A percentile compares a stretch with the other conserved stretches of the same genome.
These are phyloP conservation scores for Epistrophella euchroma DNA, from an alignment of 2,888 invertebrate genomes.

Conservation along the genomic window DNA sequence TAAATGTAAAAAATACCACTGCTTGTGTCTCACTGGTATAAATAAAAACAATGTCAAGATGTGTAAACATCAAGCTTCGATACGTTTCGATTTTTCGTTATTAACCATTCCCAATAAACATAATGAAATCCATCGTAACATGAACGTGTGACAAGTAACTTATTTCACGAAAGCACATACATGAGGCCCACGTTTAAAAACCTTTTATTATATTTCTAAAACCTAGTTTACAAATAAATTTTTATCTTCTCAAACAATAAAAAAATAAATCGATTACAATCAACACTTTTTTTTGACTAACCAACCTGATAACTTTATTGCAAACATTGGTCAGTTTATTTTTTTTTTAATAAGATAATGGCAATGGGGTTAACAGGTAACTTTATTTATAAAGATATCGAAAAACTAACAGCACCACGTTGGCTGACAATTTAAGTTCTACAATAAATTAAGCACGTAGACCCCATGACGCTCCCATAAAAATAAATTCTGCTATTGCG, in stretches of 20 bases:
- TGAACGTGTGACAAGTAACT: no score
- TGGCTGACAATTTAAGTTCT: neutral
- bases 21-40: no score
- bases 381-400: neutral
- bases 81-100: no score
- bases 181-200: no score
- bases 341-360: neutral
- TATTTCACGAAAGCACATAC: no score
- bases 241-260: neutral
- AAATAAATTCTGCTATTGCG: neutral
- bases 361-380: neutral
- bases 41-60: no score
- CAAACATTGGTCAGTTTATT: constrained; percentile 10
- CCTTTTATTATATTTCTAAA: no score
- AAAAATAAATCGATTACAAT: constrained; percentile 4
- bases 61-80: no score
- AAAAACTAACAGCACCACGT: neutral
- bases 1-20: no score
- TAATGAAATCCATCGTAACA: no score
- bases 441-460: constrained; percentile 6
- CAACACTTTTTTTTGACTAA: neutral
- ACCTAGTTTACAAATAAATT: no score
- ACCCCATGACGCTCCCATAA: constrained; percentile 3
- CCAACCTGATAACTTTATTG: neutral
- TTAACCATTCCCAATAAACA: no score